Conservation (phyloP, 2,888 invertebrate genomes). For the Pyrrhia umbra region DNA sequence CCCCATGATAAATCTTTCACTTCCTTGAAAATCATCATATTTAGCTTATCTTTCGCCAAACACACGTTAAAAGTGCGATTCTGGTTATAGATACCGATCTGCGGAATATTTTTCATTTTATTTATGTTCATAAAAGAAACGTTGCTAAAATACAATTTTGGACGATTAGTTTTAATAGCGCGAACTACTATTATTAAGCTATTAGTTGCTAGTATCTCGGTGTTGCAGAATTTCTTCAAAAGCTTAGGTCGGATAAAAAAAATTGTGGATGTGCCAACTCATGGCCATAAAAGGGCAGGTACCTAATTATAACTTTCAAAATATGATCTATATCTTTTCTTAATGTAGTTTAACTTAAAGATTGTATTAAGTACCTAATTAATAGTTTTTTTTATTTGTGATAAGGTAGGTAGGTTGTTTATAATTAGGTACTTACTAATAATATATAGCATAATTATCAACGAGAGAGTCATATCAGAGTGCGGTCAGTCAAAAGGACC, state of each 20-base stretch:
- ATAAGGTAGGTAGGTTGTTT: too few relatives aligned
- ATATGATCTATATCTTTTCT: slow-evolving; percentile 47
- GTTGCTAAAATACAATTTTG: slow-evolving; percentile 19
- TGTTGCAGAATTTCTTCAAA: slow-evolving; percentile 66
- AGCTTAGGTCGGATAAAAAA: slow-evolving; percentile 57
- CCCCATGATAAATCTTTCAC: slow-evolving; percentile 43
- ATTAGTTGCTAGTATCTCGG: slow-evolving; percentile 71
- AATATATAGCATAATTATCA: too few relatives aligned
- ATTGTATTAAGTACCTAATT: slow-evolving; percentile 12
- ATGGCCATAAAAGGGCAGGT: slow-evolving; percentile 64
- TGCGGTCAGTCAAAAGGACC: too few relatives aligned
- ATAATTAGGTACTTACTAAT: too few relatives aligned
- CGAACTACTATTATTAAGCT: slow-evolving; percentile 66
- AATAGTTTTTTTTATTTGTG: too few relatives aligned
- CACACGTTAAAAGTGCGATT: slow-evolving; percentile 48
- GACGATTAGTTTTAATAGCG: slow-evolving; percentile 55
- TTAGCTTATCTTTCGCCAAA: slow-evolving; percentile 37
- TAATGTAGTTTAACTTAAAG: slow-evolving; percentile 46
- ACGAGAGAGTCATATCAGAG: too few relatives aligned
- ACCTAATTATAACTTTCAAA: slow-evolving; percentile 64
- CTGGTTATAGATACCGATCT: slow-evolving; percentile 47
- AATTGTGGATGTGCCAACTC: slow-evolving; percentile 65
- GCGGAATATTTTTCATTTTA: slow-evolving; percentile 32
- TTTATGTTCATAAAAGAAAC: slow-evolving; percentile 21
- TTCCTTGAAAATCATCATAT: slow-evolving; percentile 47